Evolutionary conservation across 2,797 vertebrate species (phyloP).

Genomic region (Gouania willdenowi): DNA sequence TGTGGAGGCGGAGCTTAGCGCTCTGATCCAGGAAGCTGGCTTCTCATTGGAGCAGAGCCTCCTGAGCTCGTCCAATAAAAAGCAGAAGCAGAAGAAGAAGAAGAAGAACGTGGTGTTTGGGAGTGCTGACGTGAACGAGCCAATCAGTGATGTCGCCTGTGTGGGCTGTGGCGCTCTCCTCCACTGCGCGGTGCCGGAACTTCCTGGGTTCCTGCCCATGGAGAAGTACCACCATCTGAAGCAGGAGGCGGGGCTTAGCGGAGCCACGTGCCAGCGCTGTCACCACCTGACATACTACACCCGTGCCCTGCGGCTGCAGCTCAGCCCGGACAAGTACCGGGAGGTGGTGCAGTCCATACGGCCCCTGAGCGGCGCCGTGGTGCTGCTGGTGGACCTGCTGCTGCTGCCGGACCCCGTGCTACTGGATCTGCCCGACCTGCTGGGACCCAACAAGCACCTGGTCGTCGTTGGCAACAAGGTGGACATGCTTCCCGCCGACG

Average conservation of each 20-base stretch:
- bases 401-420: conserved; percentile 83
- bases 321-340: conserved; percentile 75
- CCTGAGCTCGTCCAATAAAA: background rate
- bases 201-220: conserved; percentile 82
- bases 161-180: conserved; percentile 85
- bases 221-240: conserved; percentile 74
- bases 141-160: conserved; percentile 71
- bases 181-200: conserved; percentile 69
- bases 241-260: conserved; percentile 36
- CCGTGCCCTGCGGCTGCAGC: conserved; percentile 68
- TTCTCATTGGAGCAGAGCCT: conserved; percentile 38
- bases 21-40: conserved; percentile 55
- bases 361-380: conserved; percentile 75
- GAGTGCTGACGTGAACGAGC: conserved; percentile 59
- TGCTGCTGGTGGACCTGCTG: conserved; percentile 84
- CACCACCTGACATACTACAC: conserved; percentile 78
- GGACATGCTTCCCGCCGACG: conserved; percentile 81
- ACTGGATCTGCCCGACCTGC: conserved; percentile 62
- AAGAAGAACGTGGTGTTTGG: conserved; percentile 39
- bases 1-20: conserved; percentile 6
- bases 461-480: conserved; percentile 88
- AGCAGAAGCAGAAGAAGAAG: conserved; percentile 26
- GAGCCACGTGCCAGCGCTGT: conserved; percentile 83
- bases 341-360: conserved; percentile 62
- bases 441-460: conserved; percentile 74